Evolutionary conservation across 1,140 invertebrate genomes (phyloP), one percentile per base, ranked within the genome.

Genomic region (Bombus confusus): DNA sequence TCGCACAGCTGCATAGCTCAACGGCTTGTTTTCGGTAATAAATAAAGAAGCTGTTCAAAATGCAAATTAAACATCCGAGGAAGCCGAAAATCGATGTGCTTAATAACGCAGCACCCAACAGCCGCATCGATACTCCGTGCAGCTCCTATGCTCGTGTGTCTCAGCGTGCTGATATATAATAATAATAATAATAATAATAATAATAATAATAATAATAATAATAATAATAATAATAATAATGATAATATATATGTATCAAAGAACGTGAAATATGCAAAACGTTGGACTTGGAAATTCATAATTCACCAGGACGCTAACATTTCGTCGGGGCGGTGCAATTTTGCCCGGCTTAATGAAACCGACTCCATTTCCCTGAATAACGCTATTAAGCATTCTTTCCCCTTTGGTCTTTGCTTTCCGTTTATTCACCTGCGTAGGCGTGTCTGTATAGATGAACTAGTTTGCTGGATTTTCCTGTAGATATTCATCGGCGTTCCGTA

Each of bases 1-100:
- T 52, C 41, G 31, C 57, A 41, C 59, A 64, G 25, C 80, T 31
- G 34, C 59, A 25, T 31, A 39, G 72, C 31, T 83, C 66, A 52
- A 66, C 72, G 73, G 73, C 34, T 57, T 83, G 43, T 83, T 83
- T 83, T 77, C 81, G 43, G 28, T 31, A 57, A 77, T 57, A 83
- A 83, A 83, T 77, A 83, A 83, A 5, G 34, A 83, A 77, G 22
- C 81, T 68, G 73, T 28, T 83, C 76, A 83, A 83, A 83, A 83
- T 83, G 81, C 81, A 83, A 83, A 83, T 83, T 68, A 77, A 83
- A 69, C 43, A 77, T 37, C 62, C 43, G 59, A 68, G 73, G 18
- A 83, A 68, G 59, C 57, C 34, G 81, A 83, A 83, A 83, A 83
- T 83, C 73, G 73, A 75, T 69, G 52, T 52, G 81, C 69, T 83